Conservation (phyloP, 2,888 invertebrate species). For the Nowickia ferox region DNA sequence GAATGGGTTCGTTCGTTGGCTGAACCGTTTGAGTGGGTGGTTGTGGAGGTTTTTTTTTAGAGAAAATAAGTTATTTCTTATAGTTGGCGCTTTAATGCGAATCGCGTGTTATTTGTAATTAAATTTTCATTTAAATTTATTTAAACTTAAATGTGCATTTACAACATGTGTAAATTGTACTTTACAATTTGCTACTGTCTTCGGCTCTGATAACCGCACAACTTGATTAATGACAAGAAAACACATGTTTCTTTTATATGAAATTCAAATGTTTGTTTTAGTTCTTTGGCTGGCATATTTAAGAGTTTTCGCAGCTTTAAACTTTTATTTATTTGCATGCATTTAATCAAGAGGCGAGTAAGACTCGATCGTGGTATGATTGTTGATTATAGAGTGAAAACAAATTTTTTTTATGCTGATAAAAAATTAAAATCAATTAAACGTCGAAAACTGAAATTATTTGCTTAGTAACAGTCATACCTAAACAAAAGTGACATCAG, state of each 20-base stretch:
- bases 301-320: background rate
- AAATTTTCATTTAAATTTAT: conserved; percentile 71
- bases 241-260: conserved; percentile 56
- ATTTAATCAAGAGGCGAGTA: background rate
- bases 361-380: conserved; percentile 26
- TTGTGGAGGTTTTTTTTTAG: background rate
- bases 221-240: conserved; percentile 69
- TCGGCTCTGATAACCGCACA: conserved; percentile 68
- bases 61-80: conserved; percentile 25
- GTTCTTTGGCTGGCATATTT: background rate
- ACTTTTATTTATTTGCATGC: conserved; percentile 7
- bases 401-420: background rate
- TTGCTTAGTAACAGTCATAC: too few relatives aligned
- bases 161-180: conserved; percentile 69
- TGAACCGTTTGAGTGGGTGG: conserved; percentile 3
- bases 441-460: too few relatives aligned
- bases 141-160: conserved; percentile 71
- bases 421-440: too few relatives aligned
- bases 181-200: conserved; percentile 71
- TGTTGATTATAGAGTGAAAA: conserved; percentile 8
- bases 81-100: conserved; percentile 39
- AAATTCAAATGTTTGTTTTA: conserved; percentile 46
- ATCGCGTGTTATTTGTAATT: conserved; percentile 70
- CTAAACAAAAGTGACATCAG: too few relatives aligned
- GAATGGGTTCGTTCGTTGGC: background rate